Percentiles rank a stretch among this genome's conserved stretches.
Conservation (phyloP, 2,113 vertebrate genomes). For the Ranitomeya imitator region DNA sequence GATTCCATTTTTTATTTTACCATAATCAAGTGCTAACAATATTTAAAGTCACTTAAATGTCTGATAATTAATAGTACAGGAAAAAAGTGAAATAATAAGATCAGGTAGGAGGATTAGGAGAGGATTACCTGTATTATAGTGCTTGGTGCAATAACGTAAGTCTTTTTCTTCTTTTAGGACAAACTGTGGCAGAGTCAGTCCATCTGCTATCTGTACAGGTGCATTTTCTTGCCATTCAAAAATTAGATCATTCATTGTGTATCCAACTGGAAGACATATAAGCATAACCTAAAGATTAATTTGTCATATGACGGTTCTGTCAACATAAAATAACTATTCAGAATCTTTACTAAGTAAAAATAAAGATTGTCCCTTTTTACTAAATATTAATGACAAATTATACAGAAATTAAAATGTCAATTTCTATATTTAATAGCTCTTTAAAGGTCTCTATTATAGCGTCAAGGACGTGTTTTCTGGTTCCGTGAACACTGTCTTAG, state of each 20-base stretch:
- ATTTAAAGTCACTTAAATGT: neutral
- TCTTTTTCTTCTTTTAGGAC: conserved; percentile 94
- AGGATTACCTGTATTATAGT: conserved; percentile 90
- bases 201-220: conserved; percentile 95
- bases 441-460: neutral
- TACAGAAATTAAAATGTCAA: neutral
- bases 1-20: neutral
- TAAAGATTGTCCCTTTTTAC: neutral
- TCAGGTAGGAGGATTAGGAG: neutral
- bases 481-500: conserved; percentile 21
- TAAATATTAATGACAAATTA: neutral
- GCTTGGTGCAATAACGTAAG: conserved; percentile 92
- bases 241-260: conserved; percentile 98
- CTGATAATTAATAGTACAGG: neutral
- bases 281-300: neutral
- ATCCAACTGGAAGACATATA: conserved; percentile 82
- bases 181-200: conserved; percentile 95
- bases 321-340: neutral
- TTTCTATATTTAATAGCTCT: neutral
- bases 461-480: neutral
- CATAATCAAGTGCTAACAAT: neutral
- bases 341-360: neutral
- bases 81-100: neutral
- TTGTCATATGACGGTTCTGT: neutral
- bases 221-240: conserved; percentile 98